These are phyloP conservation scores for Diadema setosum DNA, from an alignment of 35 echinoderm and acorn worm genomes.

Conservation along the genomic window DNA sequence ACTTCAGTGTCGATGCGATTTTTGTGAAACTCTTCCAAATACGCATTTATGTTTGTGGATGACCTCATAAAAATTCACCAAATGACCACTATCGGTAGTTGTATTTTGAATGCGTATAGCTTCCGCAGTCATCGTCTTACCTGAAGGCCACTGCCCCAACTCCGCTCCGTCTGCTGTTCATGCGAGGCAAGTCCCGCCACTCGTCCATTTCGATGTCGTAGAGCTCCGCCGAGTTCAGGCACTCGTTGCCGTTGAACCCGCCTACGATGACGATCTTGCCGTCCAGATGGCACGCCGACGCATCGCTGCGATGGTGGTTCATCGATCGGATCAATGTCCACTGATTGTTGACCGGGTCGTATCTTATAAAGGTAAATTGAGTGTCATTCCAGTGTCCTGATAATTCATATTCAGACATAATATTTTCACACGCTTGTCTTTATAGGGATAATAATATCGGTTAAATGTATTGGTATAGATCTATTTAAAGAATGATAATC, in stretches of 20 bases:
- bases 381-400: too few relatives aligned
- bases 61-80: neutral
- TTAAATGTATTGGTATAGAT: too few relatives aligned
- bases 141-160: slow-evolving; percentile 47
- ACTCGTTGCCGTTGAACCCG: slow-evolving; percentile 95
- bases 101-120: too few relatives aligned
- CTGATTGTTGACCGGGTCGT: slow-evolving; percentile 73
- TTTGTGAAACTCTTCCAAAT: neutral
- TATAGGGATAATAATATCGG: too few relatives aligned
- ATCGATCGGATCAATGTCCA: slow-evolving; percentile 76
- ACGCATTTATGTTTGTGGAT: neutral
- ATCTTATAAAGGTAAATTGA: too few relatives aligned
- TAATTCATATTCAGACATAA: too few relatives aligned
- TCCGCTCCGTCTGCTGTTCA: slow-evolving; percentile 70
- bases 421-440: too few relatives aligned
- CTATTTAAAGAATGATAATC: too few relatives aligned
- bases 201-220: slow-evolving; percentile 68
- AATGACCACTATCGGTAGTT: neutral
- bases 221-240: slow-evolving; percentile 66
- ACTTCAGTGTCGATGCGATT: too few relatives aligned
- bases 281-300: slow-evolving; percentile 50
- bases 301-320: slow-evolving; percentile 97
- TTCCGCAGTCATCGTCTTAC: neutral
- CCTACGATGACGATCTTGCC: slow-evolving; percentile 82
- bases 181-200: slow-evolving; percentile 89